Percentiles rank a stretch among this genome's conserved stretches.
phyloP scores from a whole-genome alignment of 1,140 invertebrate genomes.

The Drosophila athabasca region DNA sequence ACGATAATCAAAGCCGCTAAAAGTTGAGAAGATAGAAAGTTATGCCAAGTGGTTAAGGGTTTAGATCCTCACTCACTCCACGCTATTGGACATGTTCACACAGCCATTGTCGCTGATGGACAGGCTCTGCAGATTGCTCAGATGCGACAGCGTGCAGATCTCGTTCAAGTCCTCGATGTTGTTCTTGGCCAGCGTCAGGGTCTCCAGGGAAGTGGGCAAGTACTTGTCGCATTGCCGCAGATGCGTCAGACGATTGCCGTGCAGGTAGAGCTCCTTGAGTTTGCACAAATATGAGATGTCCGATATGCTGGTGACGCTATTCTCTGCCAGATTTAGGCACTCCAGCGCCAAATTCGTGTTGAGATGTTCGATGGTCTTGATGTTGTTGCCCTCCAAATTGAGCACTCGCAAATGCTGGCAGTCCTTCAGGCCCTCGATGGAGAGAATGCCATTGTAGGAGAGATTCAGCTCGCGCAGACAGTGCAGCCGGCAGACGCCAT shows the following conservation, averaged over 20 bases:
- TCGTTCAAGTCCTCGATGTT: conserved; percentile 94
- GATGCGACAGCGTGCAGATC: conserved; percentile 91
- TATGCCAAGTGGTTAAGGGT: too few relatives aligned
- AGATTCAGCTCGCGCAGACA: conserved; percentile 92
- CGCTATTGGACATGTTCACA: conserved; percentile 77
- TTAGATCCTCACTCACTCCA: conserved; percentile 57
- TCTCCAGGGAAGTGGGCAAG: conserved; percentile 89
- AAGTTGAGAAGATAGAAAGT: neutral
- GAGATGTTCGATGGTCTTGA: conserved; percentile 93
- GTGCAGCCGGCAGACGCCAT: conserved; percentile 91
- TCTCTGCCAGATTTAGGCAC: conserved; percentile 93
- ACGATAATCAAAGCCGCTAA: conserved; percentile 94
- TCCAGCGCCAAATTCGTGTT: conserved; percentile 91
- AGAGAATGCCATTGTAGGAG: conserved; percentile 93
- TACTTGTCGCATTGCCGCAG: conserved; percentile 92
- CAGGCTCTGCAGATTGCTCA: conserved; percentile 90
- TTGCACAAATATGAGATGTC: conserved; percentile 91
- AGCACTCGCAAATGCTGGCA: conserved; percentile 91
- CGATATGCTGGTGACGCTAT: conserved; percentile 92
- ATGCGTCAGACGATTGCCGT: conserved; percentile 93
- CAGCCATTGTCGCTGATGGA: conserved; percentile 95
- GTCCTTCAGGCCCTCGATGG: conserved; percentile 94
- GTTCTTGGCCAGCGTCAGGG: conserved; percentile 93
- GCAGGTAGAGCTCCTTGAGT: conserved; percentile 90
- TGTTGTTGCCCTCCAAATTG: conserved; percentile 85